phyloP scores from a whole-genome alignment of 2,113 vertebrate genomes.

The Bujurquina vittata region DNA sequence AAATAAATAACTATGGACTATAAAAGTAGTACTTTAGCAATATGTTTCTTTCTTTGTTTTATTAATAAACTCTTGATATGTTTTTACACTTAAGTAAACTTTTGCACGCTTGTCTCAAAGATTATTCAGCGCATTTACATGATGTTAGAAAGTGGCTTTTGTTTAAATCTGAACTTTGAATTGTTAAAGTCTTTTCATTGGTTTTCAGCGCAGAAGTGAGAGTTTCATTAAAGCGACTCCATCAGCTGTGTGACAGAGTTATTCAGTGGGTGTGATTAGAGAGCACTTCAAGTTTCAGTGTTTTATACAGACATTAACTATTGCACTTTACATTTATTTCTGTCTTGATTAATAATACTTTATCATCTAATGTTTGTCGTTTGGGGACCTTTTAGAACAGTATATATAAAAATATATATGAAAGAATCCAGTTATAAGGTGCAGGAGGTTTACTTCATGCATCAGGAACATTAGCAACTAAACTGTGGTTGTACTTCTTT shows the following conservation, averaged over 20 bases:
- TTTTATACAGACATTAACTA: neutral
- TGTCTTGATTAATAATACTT: neutral
- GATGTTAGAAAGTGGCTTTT: neutral
- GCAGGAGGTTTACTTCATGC: neutral
- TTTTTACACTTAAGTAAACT: neutral
- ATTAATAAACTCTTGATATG: neutral
- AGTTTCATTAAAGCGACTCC: slow-evolving; percentile 5
- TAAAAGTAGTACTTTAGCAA: neutral
- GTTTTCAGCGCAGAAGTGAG: neutral
- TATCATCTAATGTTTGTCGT: neutral
- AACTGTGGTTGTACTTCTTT: neutral
- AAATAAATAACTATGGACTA: neutral
- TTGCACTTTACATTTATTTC: neutral
- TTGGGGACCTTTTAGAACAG: neutral
- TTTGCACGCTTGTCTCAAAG: neutral
- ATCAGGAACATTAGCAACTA: neutral
- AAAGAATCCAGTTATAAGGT: neutral
- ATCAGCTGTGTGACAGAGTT: neutral
- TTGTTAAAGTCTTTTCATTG: slow-evolving; percentile 4
- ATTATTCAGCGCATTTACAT: neutral
- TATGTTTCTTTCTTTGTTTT: too few species aligned
- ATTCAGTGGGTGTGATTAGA: slow-evolving; percentile 3
- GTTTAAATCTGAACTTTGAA: neutral
- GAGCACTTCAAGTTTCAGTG: neutral
- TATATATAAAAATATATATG: neutral